phyloP scores from a whole-genome alignment of 2,888 invertebrate species.

The Caenorhabditis drosophilae region DNA sequence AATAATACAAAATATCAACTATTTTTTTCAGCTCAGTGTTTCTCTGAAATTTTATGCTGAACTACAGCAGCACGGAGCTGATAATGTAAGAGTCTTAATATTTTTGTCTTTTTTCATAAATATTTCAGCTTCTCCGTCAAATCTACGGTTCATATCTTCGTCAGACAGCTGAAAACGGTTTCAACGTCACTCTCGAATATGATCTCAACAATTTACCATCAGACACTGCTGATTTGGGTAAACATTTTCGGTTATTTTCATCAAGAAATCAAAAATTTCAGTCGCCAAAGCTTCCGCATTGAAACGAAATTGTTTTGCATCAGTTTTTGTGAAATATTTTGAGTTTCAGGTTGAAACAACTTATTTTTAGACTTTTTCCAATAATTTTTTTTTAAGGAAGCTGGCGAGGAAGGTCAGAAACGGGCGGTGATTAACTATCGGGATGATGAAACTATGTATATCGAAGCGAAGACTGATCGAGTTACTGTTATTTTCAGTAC shows the following conservation, averaged over 20 bases:
- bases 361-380: neutral
- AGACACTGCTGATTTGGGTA: slow-evolving; percentile 76
- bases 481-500: slow-evolving; percentile 99
- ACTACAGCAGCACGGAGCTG: slow-evolving; percentile 95
- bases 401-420: slow-evolving; percentile 86
- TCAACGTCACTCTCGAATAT: slow-evolving; percentile 89
- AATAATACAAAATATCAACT: no score
- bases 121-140: slow-evolving; percentile 79
- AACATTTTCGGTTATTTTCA: neutral
- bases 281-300: slow-evolving; percentile 82
- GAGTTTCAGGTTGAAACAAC: slow-evolving; percentile 75
- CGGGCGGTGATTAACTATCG: slow-evolving; percentile 97
- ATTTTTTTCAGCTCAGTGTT: slow-evolving; percentile 81
- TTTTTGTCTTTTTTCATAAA: neutral
- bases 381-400: slow-evolving; percentile 82
- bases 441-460: slow-evolving; percentile 98
- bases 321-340: slow-evolving; percentile 99
- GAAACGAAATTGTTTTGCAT: slow-evolving; percentile 98
- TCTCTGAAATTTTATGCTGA: slow-evolving; percentile 93
- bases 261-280: slow-evolving; percentile 73
- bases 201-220: slow-evolving; percentile 92
- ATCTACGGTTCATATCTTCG: slow-evolving; percentile 84
- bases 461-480: slow-evolving; percentile 95
- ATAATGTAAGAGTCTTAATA: slow-evolving; percentile 76
- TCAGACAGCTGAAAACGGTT: slow-evolving; percentile 86